Base-by-base conservation (phyloP, 2,797 vertebrate genomes). In the Petrocephalus schoutedeni region DNA sequence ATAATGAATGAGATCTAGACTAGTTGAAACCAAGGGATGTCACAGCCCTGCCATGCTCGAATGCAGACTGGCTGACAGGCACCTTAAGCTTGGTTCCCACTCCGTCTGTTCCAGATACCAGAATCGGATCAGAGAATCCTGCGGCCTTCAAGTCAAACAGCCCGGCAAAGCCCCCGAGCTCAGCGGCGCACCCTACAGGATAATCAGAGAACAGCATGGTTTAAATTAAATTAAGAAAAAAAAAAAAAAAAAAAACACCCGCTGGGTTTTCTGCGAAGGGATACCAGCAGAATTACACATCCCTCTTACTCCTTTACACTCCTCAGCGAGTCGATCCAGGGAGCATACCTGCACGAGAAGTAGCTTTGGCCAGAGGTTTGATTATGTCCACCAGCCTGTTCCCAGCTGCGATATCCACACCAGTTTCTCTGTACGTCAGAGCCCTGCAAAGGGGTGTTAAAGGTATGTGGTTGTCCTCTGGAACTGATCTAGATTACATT, bases 31-130 rank as follows among this genome's bases (percentile, higher is more conserved):
- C 41, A 45, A 45, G 4, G 4, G 41, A 28, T 23, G 51, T 14
- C 21, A 53, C 49, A 53, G 9, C 51, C n/a, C 19, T 83, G 36
- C 19, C n/a, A 49, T 49, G 41, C 8, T 82, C 41, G 1, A 21
- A 82, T 51, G 16, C 74, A 87, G 16, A 67, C 61, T 77, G 67
- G 36, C 16, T 28, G 10, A 59, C 2, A 32, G 16, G 92, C 93
- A 99, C 98, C 97, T 98, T 99, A 10, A 99, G 97, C 91, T 99
- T 99, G 49, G 98, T 99, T 80, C 98, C 98, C 2, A 99, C 98
- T 0, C 98, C 98, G 7, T 99, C 98, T 0, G 98, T 98, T 87
- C 98, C 98, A 85, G 97, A 97, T 0, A 98, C 98, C 90, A 99
- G 95, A 91, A 99, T 93, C 8, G 98, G 97, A 92, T 99, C 97